A percentile compares a stretch with the other conserved stretches of the same genome.
phyloP scores from a whole-genome alignment of 2,888 invertebrate species.

The Dorcus hopei region DNA sequence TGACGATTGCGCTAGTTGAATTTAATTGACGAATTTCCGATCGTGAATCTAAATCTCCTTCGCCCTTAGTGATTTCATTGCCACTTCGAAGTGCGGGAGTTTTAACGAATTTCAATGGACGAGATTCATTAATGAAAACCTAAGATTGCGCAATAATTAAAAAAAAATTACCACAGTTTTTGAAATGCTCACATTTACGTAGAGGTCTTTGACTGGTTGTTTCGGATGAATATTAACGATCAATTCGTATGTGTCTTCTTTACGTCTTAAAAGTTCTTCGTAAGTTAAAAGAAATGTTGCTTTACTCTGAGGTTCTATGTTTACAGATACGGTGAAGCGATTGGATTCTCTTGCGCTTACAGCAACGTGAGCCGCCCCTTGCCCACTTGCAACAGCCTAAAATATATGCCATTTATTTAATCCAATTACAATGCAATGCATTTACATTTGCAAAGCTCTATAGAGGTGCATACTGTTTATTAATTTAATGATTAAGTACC shows the following conservation, averaged over 20 bases:
- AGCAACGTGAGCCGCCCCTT: constrained; percentile 60
- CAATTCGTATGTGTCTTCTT: constrained; percentile 65
- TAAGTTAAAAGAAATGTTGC: constrained; percentile 70
- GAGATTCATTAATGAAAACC: constrained; percentile 63
- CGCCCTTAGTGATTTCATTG: constrained; percentile 59
- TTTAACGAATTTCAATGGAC: constrained; percentile 57
- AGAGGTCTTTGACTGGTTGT: constrained; percentile 60
- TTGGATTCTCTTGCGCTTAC: constrained; percentile 68
- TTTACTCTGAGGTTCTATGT: constrained; percentile 61
- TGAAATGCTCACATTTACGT: constrained; percentile 49
- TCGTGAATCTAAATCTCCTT: constrained; percentile 48
- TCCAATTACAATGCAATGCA: no score
- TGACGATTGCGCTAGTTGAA: constrained; percentile 45
- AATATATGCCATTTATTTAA: constrained; percentile 3
- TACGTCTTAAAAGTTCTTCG: constrained; percentile 65
- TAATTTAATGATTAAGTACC: constrained; percentile 25
- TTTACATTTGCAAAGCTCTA: no score
- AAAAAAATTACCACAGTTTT: neutral
- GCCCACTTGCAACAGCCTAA: constrained; percentile 58
- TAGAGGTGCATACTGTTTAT: neutral
- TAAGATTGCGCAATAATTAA: constrained; percentile 15
- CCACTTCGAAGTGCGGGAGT: constrained; percentile 65
- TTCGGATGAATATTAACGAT: constrained; percentile 68
- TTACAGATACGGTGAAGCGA: constrained; percentile 65
- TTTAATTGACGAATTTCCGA: constrained; percentile 36